Conservation (phyloP, 92 coral and sea anemone genomes). For the Siderastrea siderea region DNA sequence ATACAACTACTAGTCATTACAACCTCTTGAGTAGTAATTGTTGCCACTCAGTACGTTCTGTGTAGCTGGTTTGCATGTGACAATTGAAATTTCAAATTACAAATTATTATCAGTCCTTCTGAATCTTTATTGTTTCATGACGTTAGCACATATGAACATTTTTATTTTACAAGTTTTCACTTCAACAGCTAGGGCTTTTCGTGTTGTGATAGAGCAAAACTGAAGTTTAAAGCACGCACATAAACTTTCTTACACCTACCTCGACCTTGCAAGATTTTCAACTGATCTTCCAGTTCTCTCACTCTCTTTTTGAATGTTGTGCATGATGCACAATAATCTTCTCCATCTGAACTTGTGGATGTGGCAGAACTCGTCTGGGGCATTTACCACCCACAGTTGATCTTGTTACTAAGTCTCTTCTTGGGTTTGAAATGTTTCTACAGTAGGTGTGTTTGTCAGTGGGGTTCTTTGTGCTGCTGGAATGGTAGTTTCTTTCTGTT, state of each 20-base stretch:
- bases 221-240: background rate
- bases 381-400: slow-evolving; percentile 10
- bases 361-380: background rate
- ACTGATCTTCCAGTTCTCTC: slow-evolving; percentile 3
- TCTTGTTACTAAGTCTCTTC: background rate
- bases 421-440: background rate
- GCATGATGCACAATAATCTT: background rate
- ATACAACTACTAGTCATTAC: too few species aligned
- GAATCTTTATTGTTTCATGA: too few species aligned
- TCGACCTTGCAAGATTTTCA: slow-evolving; percentile 8
- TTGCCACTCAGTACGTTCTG: too few species aligned
- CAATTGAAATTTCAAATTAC: too few species aligned
- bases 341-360: background rate
- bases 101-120: too few species aligned
- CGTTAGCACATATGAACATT: too few species aligned
- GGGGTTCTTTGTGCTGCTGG: background rate
- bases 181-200: too few species aligned
- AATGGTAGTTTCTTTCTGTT: background rate
- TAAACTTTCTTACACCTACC: background rate
- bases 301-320: background rate
- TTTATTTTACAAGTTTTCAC: too few species aligned
- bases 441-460: background rate
- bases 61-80: too few species aligned
- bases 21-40: too few species aligned
- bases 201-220: too few species aligned